Base-by-base conservation (phyloP, 2,113 vertebrate genomes). In the Hyla sarda region DNA sequence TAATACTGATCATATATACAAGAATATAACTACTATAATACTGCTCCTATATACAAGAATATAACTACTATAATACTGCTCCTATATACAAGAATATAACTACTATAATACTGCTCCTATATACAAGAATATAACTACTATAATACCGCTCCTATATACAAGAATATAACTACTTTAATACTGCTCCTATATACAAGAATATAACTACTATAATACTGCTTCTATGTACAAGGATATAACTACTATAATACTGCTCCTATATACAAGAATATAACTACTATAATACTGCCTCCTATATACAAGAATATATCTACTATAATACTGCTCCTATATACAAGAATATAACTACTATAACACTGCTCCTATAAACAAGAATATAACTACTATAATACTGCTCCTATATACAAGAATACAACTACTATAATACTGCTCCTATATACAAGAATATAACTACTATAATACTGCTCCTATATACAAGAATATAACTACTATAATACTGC, bases 401-500 rank as follows among this genome's bases (percentile, higher is more conserved):
- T 8, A 41, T 41, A 41, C 41, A 41, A 41, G 41, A 41, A 41
- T 41, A 41, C 8, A 41, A 41, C 41, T 41, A 41, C 41, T 41
- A 41, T 41, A 41, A 41, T 41, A 41, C 41, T 41, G 41, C 62
- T 58, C 52, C n/a, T 62, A 62, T 62, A 9, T 62, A 28, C 58
- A 62, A 62, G 58, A 62, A 62, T 62, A 62, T 62, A 28, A 62
- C n/a, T 62, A 62, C 58, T 62, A 62, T 62, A 62, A 62, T 62
- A 62, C 58, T 62, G 25, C 56, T 16, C 1, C 28, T 32, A 67
- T 67, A 5, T 67, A 32, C 28, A 67, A 67, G 62, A 32, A 67
- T 67, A 67, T 67, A 67, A 67, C 62, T 32, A 67, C 62, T 67
- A 67, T 67, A 67, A 16, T 67, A 67, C 62, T 67, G 62, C 62